Percentiles rank a stretch among this genome's conserved stretches.
These are phyloP conservation scores for Pica pica DNA, from an alignment of 2,113 vertebrate genomes.

Conservation along the genomic window DNA sequence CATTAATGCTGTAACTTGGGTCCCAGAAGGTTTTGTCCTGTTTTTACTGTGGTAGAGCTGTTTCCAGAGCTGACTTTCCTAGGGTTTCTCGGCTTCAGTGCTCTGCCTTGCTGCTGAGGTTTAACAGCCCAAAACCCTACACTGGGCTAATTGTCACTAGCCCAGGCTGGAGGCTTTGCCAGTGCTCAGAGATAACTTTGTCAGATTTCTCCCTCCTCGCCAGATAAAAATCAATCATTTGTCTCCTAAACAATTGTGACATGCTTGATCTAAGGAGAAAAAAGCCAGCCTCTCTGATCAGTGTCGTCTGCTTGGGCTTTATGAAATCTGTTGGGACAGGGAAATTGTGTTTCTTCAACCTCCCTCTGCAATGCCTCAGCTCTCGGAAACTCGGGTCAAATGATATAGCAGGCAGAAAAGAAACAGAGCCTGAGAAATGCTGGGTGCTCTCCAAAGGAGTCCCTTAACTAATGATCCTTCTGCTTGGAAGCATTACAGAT, in stretches of 20 bases:
- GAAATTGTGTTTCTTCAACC: background rate
- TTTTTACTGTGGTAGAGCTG: background rate
- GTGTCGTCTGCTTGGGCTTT: background rate
- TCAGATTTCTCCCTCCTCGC: background rate
- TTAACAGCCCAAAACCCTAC: background rate
- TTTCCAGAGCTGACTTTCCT: background rate
- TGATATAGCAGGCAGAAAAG: background rate
- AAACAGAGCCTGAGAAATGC: slow-evolving; percentile 15
- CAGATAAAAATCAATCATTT: background rate
- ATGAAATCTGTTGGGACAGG: background rate
- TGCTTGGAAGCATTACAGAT: background rate
- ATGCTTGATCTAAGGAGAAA: background rate
- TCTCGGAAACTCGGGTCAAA: background rate
- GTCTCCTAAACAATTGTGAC: background rate
- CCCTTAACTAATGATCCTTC: background rate
- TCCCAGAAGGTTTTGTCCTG: background rate
- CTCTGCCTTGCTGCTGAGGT: background rate
- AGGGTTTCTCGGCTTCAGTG: background rate
- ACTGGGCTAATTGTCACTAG: background rate
- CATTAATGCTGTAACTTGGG: background rate
- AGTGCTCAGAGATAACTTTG: background rate
- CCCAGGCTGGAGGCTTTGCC: background rate
- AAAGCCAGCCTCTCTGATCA: background rate
- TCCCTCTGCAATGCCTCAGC: background rate
- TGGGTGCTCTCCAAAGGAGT: background rate